Evolutionary conservation across 2,888 invertebrate species (phyloP), one percentile per base, ranked within the genome.

Genomic region (Crematogaster levior): DNA sequence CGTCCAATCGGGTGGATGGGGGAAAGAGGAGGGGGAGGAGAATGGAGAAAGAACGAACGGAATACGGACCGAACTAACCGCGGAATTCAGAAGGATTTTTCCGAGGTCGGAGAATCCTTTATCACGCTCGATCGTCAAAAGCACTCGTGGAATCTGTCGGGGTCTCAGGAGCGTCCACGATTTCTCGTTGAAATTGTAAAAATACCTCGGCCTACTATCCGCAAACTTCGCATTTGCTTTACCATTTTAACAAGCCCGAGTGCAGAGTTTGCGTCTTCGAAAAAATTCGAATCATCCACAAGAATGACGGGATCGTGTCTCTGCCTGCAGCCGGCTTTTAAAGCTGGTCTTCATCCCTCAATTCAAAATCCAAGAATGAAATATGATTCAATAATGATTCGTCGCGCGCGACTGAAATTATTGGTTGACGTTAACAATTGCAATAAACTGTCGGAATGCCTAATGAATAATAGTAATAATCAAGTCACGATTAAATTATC

Each of bases 111-210:
- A 24, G 56, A 12, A 21, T 21, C 6, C 24, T 56, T 24, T 70
- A 70, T 79, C 24, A 21, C 70, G 56, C n/a, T 70, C 68, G 68
- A 53, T 77, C 56, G 40, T 43, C 21, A 51, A 43, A 56, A 79
- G 56, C 77, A 30, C 43, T 70, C 53, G 12, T 79, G 77, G 77
- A 79, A 79, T 79, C 77, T 70, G 24, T 51, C 37, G 10, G 15
- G 27, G n/a, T 51, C 18, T 4, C 2, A 37, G 56, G n/a, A 15
- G 34, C 34, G 48, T 10, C 27, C 12, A 12, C 24, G n/a, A 30
- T 63, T 46, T 74, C 40, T 27, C 30, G 56, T 70, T 79, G 70
- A 79, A 70, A 79, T 56, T 79, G 37, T 70, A 79, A 70, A 66
- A 79, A 56, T 53, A n/a, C 34, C 68, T 77, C 68, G 53, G 30